Base-by-base conservation (phyloP, 2,888 invertebrate genomes). In the Fragum sueziense region DNA sequence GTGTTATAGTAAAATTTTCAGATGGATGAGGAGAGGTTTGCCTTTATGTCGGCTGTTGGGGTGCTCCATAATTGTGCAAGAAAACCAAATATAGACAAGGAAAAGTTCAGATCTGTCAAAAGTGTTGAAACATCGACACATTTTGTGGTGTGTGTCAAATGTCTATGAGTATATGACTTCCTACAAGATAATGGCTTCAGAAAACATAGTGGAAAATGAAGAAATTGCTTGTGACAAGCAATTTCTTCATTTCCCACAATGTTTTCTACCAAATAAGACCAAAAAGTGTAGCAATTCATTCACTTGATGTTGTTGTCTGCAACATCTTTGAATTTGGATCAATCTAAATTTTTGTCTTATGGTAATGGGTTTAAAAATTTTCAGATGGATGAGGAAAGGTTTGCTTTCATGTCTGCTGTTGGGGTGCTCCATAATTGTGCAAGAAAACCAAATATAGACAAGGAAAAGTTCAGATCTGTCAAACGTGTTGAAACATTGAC, bases 401-500 rank as follows among this genome's bases (percentile, higher is more conserved):
- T 87, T 80, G 82, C 85, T 11, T 87, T 84, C 51, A 82, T 77
- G 51, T 87, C 86, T 7, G 80, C 84, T 22, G 81, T 85, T 1
- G 84, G 84, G 11, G 85, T 87, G 27, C 68, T 85, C 25, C 82
- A 84, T 61, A 87, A 85, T 61, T 85, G 85, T 80, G 85, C 83
- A 20, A 47, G 85, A n/a, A 82, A 79, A 61, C 78, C 77, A 20
- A 72, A 83, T 47, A 78, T 83, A 29, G 80, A 83, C 65, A 78
- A 70, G 52, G 74, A 70, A 0, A 75, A 47, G 29, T 80, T 83
- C 41, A 29, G 80, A 27, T 47, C 69, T 1, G 57, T 70, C 7
- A 54, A 70, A 0, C 61, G 73, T 25, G 61, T 79, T 3, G 74
- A 85, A 29, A 59, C 68, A 22, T 47, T 85, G 17, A 69, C 41